Percentiles rank a stretch among this genome's conserved stretches.
Evolutionary conservation across 2,113 vertebrate genomes (phyloP).

Genomic region (Pelobates fuscus): DNA sequence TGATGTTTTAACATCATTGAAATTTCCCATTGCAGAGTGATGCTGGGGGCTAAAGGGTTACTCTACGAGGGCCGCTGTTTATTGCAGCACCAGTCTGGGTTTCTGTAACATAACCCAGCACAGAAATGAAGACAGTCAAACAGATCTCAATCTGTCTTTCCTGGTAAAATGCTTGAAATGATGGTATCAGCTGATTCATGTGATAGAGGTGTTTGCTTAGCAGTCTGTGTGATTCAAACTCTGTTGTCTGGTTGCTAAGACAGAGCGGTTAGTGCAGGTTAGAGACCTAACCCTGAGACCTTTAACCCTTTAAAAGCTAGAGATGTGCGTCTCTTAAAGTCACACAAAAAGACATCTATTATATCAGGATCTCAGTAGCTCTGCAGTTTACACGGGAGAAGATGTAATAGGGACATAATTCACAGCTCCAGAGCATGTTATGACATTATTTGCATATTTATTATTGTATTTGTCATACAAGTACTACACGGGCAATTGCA

Average conservation of each 20-base stretch:
- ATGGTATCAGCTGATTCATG: conserved; percentile 22
- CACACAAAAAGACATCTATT: too few relatives aligned
- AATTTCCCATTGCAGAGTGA: too few relatives aligned
- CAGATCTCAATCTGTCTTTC: conserved; percentile 40
- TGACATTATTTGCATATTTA: too few relatives aligned
- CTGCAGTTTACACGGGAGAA: too few relatives aligned
- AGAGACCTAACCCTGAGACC: background rate
- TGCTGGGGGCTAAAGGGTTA: conserved; percentile 2
- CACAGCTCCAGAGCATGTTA: too few relatives aligned
- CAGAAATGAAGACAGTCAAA: conserved; percentile 10
- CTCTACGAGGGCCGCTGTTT: background rate
- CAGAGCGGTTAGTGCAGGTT: background rate
- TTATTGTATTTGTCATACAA: too few relatives aligned
- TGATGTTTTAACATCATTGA: too few relatives aligned
- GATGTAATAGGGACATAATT: too few relatives aligned
- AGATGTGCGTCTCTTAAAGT: too few relatives aligned
- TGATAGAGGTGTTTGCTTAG: conserved; percentile 25
- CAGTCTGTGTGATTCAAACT: background rate
- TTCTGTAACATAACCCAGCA: conserved; percentile 25
- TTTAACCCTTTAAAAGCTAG: background rate
- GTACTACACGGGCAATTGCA: too few relatives aligned
- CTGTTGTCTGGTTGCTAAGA: conserved; percentile 2
- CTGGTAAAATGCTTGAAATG: conserved; percentile 30
- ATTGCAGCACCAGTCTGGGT: background rate
- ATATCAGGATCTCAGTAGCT: too few relatives aligned